Conservation (phyloP, 2,113 vertebrate species). For the Suricata suricatta region DNA sequence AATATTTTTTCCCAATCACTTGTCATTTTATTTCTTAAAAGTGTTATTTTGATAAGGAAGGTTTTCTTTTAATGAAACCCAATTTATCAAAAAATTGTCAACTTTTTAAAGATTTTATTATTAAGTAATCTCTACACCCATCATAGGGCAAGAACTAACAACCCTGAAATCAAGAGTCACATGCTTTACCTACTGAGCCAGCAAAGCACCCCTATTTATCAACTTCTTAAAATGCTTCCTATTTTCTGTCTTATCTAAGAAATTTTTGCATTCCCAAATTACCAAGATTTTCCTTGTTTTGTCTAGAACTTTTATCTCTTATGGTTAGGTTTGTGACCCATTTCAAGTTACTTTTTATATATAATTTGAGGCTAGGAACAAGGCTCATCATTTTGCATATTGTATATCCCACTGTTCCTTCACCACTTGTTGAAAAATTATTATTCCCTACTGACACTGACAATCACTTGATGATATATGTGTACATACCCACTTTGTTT, state of each 20-base stretch:
- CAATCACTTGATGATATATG: neutral
- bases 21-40: slow-evolving; percentile 16
- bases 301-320: neutral
- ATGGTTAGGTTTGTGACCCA: neutral
- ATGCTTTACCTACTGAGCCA: neutral
- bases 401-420: neutral
- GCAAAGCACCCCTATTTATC: neutral
- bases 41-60: neutral
- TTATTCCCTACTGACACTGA: neutral
- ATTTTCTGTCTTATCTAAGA: neutral
- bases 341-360: neutral
- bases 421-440: neutral
- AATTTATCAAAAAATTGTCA: neutral
- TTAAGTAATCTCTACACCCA: neutral
- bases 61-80: neutral
- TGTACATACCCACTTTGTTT: neutral
- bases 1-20: neutral
- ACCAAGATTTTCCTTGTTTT: neutral
- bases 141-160: neutral
- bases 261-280: neutral
- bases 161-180: neutral
- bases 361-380: neutral
- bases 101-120: neutral
- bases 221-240: neutral
- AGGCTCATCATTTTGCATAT: neutral